These are phyloP conservation scores for Delia radicum DNA, from an alignment of 1,140 invertebrate species.

Conservation along the genomic window DNA sequence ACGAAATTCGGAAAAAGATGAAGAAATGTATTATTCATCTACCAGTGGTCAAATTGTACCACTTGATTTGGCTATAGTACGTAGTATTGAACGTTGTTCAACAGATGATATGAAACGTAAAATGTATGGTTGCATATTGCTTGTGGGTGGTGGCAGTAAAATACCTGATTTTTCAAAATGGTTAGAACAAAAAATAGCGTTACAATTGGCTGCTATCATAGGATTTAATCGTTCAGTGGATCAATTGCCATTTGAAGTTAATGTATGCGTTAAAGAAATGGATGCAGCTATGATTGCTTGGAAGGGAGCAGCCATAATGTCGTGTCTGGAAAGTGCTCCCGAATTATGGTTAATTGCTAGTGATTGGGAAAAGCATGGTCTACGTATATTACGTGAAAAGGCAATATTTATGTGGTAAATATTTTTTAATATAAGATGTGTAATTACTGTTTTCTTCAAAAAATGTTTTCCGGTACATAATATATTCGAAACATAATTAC, in stretches of 20 bases:
- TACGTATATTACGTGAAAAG: constrained; percentile 83
- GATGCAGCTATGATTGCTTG: constrained; percentile 85
- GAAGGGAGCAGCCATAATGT: constrained; percentile 93
- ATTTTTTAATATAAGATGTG: too few species aligned
- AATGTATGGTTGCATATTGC: constrained; percentile 91
- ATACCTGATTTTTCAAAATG: constrained; percentile 83
- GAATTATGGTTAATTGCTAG: constrained; percentile 87
- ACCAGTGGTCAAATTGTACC: constrained; percentile 78
- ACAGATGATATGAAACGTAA: constrained; percentile 88
- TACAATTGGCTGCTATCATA: constrained; percentile 30
- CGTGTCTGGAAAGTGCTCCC: constrained; percentile 86
- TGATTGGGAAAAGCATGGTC: constrained; percentile 85
- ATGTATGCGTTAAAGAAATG: constrained; percentile 73
- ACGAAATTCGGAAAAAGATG: constrained; percentile 59
- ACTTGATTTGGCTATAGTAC: constrained; percentile 86
- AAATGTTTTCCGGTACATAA: too few species aligned
- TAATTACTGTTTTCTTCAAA: too few species aligned
- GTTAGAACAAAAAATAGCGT: constrained; percentile 83
- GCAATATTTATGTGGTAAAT: constrained; percentile 78
- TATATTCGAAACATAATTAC: too few species aligned
- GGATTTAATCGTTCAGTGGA: neutral
- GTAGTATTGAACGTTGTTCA: constrained; percentile 86
- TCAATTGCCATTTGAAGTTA: constrained; percentile 37
- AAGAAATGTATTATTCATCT: constrained; percentile 62
- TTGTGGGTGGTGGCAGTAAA: constrained; percentile 89